These are phyloP conservation scores for Recurvirostra avosetta DNA, from an alignment of 2,113 vertebrate genomes.

Conservation along the genomic window DNA sequence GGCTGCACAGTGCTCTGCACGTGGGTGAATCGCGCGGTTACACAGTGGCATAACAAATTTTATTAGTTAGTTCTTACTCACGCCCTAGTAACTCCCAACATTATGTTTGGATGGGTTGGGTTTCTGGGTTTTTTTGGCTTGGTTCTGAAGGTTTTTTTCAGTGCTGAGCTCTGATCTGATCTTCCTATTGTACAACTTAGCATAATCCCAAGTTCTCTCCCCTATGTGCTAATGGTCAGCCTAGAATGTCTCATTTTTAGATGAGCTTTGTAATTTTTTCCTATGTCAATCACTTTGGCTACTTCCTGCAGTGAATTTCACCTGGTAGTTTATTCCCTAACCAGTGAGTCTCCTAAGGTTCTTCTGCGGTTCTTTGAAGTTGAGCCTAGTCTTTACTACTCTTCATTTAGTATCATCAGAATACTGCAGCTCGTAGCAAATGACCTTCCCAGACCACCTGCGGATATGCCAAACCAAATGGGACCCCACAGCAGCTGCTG, in stretches of 20 bases:
- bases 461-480: accelerated
- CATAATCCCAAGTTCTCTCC: not conserved
- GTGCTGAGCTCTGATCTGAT: not conserved
- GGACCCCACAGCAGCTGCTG: not conserved
- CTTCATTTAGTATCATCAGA: not conserved
- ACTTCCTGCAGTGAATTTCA: not conserved
- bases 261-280: not conserved
- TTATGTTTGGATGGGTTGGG: not conserved
- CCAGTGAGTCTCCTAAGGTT: not conserved
- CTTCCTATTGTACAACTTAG: accelerated
- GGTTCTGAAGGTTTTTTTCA: not conserved
- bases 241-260: not conserved
- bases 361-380: not conserved
- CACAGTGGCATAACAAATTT: not conserved
- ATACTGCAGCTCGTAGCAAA: not conserved
- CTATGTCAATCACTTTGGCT: not conserved
- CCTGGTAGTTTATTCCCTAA: not conserved
- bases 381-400: not conserved
- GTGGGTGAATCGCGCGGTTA: not conserved
- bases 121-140: not conserved
- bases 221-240: not conserved
- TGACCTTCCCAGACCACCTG: not conserved
- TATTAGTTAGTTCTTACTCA: not conserved
- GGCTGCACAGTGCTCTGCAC: not conserved
- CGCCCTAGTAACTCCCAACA: not conserved